A percentile compares a stretch with the other conserved stretches of the same genome.
These are phyloP conservation scores for Thymallus thymallus DNA, from an alignment of 2,113 vertebrate species.

Conservation along the genomic window DNA sequence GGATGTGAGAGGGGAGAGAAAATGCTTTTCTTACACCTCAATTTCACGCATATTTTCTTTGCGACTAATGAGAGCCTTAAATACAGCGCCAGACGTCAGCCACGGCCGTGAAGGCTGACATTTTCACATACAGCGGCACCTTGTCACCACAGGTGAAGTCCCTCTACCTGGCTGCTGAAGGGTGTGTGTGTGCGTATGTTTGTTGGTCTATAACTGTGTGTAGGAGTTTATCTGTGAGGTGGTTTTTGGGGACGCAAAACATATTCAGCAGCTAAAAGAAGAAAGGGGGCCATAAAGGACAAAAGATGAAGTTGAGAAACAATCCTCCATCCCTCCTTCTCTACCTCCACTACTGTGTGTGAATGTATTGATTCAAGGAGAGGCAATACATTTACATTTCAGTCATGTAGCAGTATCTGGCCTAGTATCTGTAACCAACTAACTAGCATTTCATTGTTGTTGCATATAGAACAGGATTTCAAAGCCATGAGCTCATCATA, in stretches of 20 bases:
- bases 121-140: slow-evolving; percentile 77
- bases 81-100: slow-evolving; percentile 73
- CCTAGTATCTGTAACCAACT: background rate
- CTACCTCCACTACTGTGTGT: background rate
- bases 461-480: slow-evolving; percentile 33
- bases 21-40: slow-evolving; percentile 75
- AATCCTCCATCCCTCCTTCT: slow-evolving; percentile 19
- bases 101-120: slow-evolving; percentile 71
- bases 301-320: slow-evolving; percentile 36
- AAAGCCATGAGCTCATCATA: slow-evolving; percentile 50
- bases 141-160: slow-evolving; percentile 77
- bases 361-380: slow-evolving; percentile 3
- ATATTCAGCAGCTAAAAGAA: slow-evolving; percentile 50
- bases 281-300: slow-evolving; percentile 30
- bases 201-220: slow-evolving; percentile 14
- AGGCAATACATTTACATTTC: too few species aligned
- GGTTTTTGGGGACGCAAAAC: slow-evolving; percentile 36
- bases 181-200: slow-evolving; percentile 19
- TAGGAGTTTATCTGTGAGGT: slow-evolving; percentile 15
- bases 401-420: too few species aligned
- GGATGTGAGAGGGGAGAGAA: slow-evolving; percentile 59
- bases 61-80: slow-evolving; percentile 80
- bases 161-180: slow-evolving; percentile 65
- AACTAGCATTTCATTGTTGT: slow-evolving; percentile 39
- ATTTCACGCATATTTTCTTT: slow-evolving; percentile 77